Base-by-base conservation (phyloP, 2,113 vertebrate genomes). In the Microtus ochrogaster region DNA sequence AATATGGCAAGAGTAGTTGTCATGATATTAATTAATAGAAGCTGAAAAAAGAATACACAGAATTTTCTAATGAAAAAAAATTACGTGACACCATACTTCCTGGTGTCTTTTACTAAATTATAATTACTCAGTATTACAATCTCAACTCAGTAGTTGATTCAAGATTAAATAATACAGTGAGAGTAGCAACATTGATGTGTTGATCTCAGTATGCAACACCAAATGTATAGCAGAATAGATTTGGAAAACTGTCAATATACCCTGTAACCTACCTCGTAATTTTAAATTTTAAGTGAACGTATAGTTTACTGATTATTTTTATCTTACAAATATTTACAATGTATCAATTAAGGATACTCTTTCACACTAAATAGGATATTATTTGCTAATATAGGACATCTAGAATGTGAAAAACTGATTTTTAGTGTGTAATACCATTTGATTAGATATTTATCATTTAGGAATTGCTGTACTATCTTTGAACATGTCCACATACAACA, bases 291-390 rank as follows among this genome's bases (percentile, higher is more conserved):
- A 86, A 11, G 28, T 36, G 10, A 30, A 92, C n/a, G 81, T 30
- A 77, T 83, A 78, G 44, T 88, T 84, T 78, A 70, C 84, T 17
- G 36, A 68, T 36, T 85, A 93, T 92, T 91, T 82, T 90, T 94
- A 73, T 90, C 12, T 58, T 76, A 11, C 47, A 55, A 90, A 73
- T 93, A 44, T 88, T 66, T 85, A 30, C 58, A 90, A 73, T 39
- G 8, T 39, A 73, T 85, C 49, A 81, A 22, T 66, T 84, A 74
- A 52, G 84, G 72, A 68, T 17, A 86, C 21, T 85, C 55, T 58
- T 58, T 58, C 52, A 66, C 13, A 19, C 11, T 55, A 93, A 84
- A 92, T 79, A 92, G 21, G 61, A 66, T 81, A 36, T 44, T 58
- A 72, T 6, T 88, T 74, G 30, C 70, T 89, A 68, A 7, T 39